Evolutionary conservation across 1,140 invertebrate genomes (phyloP).

Genomic region (Harpegnathos saltator): DNA sequence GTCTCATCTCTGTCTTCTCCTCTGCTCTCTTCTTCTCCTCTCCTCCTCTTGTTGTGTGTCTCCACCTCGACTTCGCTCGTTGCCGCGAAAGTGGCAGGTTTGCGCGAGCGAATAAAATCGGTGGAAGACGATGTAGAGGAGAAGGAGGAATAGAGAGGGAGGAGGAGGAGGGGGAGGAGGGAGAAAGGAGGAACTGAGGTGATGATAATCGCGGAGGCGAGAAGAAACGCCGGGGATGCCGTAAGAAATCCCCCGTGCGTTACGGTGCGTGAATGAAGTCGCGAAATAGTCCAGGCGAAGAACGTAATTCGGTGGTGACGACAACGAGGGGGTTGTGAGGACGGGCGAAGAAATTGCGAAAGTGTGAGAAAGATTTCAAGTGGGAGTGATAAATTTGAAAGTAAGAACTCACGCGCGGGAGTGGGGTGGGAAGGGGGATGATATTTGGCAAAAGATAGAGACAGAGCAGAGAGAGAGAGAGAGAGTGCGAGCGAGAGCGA

Average conservation of each 20-base stretch:
- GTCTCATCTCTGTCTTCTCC: not conserved
- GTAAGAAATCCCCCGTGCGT: not conserved
- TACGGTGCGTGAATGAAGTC: not conserved
- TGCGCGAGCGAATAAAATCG: slow-evolving; percentile 44
- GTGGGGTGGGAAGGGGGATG: slow-evolving; percentile 2
- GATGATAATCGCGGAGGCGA: slow-evolving; percentile 18
- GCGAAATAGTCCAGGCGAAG: not conserved
- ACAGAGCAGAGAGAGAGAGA: not conserved
- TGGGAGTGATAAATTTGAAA: slow-evolving; percentile 28
- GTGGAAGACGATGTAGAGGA: slow-evolving; percentile 9
- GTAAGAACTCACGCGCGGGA: not conserved
- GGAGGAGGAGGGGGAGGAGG: not conserved
- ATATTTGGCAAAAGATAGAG: not conserved
- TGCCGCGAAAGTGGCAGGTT: slow-evolving; percentile 22
- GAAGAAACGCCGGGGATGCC: not conserved
- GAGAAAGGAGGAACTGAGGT: not conserved
- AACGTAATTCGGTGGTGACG: not conserved
- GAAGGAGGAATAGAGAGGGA: not conserved
- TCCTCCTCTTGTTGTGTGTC: slow-evolving; percentile 16
- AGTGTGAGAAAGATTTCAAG: slow-evolving; percentile 29
- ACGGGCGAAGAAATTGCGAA: not conserved
- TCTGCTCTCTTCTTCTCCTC: slow-evolving; percentile 12
- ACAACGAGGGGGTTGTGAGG: not conserved
- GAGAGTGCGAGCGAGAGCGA: not conserved
- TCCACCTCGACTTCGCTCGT: slow-evolving; percentile 38